Evolutionary conservation across 2,888 invertebrate genomes (phyloP), one percentile per base, ranked within the genome.

Genomic region (Nomada ferruginata): DNA sequence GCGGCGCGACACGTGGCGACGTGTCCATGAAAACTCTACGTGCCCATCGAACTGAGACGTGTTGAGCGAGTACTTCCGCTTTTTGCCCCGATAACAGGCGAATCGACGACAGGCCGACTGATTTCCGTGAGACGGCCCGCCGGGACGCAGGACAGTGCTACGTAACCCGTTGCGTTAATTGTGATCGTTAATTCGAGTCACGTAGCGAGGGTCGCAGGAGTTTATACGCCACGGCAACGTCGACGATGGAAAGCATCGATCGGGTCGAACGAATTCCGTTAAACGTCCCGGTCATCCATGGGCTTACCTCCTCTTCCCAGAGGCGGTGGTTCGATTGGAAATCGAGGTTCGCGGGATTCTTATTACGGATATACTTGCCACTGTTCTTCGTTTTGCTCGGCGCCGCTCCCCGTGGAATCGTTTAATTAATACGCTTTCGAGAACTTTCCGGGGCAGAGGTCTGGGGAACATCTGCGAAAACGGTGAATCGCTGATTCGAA

Each of bases 101-200:
- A 53, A 71, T 29, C 73, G 81, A 78, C 78, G 82, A 82, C 65
- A 69, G 76, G 44, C 26, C 26, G 65, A 50, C 76, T 83, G 85
- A 87, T 84, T 83, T 82, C 75, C 76, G 74, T 66, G 66, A 60
- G 63, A n/a, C 50, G 71, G 59, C 36, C 47, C 52, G 72, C 69
- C 74, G 57, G 73, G 59, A 68, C 47, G 53, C 73, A 60, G 69
- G 64, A 64, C 72, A 74, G 42, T 60, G 44, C 63, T 73, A 76
- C 70, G 44, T 70, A 20, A 74, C 73, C 75, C 81, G 87, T 82
- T 76, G 85, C 86, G 87, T 90, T 90, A 90, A 90, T 90, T 90
- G 90, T 90, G 87, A 89, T 90, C 88, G 90, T 90, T 90, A 90
- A 90, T 89, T 89, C 90, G 83, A 90, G 90, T 90, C 90, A 90